Evolutionary conservation across 1,140 invertebrate species (phyloP).

Genomic region (Cydia pomonella): DNA sequence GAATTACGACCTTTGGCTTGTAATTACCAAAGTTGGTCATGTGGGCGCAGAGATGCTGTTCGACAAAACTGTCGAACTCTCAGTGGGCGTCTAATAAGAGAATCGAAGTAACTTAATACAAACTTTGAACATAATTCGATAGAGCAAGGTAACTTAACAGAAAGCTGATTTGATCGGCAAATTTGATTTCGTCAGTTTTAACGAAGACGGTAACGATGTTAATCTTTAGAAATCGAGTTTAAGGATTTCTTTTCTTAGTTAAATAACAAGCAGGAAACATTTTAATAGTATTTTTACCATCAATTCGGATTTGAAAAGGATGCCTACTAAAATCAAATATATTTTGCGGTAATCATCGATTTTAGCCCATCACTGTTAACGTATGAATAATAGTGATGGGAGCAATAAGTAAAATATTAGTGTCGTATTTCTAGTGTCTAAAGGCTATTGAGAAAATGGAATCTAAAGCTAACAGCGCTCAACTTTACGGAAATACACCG

Average conservation of each 20-base stretch:
- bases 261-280: neutral
- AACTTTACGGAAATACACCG: no score
- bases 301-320: no score
- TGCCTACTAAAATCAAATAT: no score
- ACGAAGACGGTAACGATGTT: neutral
- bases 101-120: slow-evolving; percentile 6
- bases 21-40: slow-evolving; percentile 6
- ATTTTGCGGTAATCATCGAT: slow-evolving; percentile 4
- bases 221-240: neutral
- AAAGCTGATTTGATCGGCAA: neutral
- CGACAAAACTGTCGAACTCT: neutral
- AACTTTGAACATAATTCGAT: slow-evolving; percentile 17
- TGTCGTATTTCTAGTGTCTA: no score
- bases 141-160: neutral
- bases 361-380: neutral
- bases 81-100: slow-evolving; percentile 13
- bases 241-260: neutral
- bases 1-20: neutral
- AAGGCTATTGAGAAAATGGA: no score
- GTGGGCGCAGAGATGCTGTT: slow-evolving; percentile 4
- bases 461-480: no score
- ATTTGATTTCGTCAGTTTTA: slow-evolving; percentile 6
- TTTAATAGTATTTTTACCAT: no score
- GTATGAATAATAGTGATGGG: neutral
- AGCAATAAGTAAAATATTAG: no score